Base-by-base conservation (phyloP, 1,140 invertebrate genomes). In the Pachypeltis micranthus region DNA sequence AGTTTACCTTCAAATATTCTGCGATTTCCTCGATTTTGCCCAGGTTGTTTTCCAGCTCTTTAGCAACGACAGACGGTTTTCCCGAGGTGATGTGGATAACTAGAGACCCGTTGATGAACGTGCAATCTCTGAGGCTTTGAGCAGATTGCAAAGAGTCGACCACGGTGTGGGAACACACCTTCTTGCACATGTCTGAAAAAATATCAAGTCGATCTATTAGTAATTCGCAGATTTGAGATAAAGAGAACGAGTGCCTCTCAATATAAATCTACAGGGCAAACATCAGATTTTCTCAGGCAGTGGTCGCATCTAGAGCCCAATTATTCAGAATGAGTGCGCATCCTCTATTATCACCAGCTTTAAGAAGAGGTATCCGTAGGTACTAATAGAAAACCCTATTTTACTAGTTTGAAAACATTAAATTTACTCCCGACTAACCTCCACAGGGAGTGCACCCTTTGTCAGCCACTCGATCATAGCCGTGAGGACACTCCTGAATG, bases 31-130 rank as follows among this genome's bases (percentile, higher is more conserved):
- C 82, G 44, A 97, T 86, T 58, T 80, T 79, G 19, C 83, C 84
- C 44, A 97, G 74, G 65, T 83, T 85, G 25, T 84, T 77, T 68
- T 90, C 87, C 39, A 97, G 74, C 57, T 88, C 87, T 57, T 85
- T 80, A 16, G 88, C 83, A 27, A 91, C 81, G 68, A 88, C 86
- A 24, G 77, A 85, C 86, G 71, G 31, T 65, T 82, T 79, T 63
- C 87, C 85, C 21, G 87, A 86, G 39, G 87, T 80, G 21, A 96
- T 83, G 69, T 87, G 83, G 63, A 98, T 96, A 69, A 87, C 86
- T 0, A 97, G 76, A 54, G 83, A 82, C 1, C 89, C 86, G 2
- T 79, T 82, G 34, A 93, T 89, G 66, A 85, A 80, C 0, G 92
- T 96, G 73, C 95, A 98, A 1, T 89, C 90, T 59, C 82, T 80